Evolutionary conservation across 1,140 invertebrate species (phyloP).

Genomic region (Drosophila kohkoa): DNA sequence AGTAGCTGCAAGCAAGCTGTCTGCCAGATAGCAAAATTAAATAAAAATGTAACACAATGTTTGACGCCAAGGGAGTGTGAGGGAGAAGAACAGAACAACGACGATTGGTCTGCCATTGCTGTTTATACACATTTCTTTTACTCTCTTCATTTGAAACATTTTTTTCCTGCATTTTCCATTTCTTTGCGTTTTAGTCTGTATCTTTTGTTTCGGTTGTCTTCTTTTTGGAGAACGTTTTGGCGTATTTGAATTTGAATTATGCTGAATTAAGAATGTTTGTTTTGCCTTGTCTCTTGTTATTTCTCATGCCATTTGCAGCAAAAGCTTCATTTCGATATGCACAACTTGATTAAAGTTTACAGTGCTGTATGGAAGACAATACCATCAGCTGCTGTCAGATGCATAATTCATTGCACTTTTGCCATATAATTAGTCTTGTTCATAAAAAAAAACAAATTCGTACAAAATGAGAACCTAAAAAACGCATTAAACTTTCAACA

Average conservation of each 20-base stretch:
- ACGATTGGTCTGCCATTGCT: constrained; percentile 24
- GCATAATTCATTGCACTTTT: constrained; percentile 80
- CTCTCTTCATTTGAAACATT: constrained; percentile 5
- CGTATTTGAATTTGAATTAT: constrained; percentile 81
- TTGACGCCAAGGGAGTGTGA: constrained; percentile 24
- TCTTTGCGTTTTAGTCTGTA: constrained; percentile 1
- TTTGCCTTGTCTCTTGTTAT: constrained; percentile 52
- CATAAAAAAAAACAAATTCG: constrained; percentile 8
- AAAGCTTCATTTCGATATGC: constrained; percentile 70
- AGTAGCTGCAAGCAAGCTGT: constrained; percentile 34
- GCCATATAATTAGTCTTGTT: constrained; percentile 68
- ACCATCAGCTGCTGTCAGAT: constrained; percentile 58
- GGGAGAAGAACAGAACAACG: too few relatives aligned
- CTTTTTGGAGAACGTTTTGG: constrained; percentile 44
- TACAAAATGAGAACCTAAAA: constrained; percentile 56
- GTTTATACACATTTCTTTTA: constrained; percentile 2
- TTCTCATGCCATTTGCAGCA: constrained; percentile 19
- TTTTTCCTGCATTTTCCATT: constrained; percentile 7
- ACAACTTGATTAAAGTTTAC: constrained; percentile 79
- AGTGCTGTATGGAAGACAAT: constrained; percentile 59
- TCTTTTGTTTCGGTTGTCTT: constrained; percentile 2
- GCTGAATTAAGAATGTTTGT: constrained; percentile 77
- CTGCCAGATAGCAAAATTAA: constrained; percentile 74
- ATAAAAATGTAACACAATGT: constrained; percentile 82
- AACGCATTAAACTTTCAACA: constrained; percentile 79